A percentile compares a stretch with the other conserved stretches of the same genome.
phyloP scores from a whole-genome alignment of 2,797 vertebrate genomes.

The Lepidocolaptes lacrymiger region DNA sequence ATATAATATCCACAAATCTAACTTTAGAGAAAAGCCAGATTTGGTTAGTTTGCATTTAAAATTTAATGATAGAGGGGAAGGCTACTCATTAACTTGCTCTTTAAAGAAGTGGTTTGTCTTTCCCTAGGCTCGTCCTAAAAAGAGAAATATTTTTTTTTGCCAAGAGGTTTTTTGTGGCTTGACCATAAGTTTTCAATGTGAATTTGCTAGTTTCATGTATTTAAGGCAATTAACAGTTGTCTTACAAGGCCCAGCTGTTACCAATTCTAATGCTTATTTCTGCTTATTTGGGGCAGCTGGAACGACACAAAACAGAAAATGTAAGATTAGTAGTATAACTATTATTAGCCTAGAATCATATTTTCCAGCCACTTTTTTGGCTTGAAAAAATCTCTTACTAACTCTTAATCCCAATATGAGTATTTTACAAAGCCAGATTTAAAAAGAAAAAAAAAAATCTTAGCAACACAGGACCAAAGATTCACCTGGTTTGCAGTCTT shows the following conservation, averaged over 20 bases:
- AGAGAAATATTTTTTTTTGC: background rate
- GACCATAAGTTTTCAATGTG: background rate
- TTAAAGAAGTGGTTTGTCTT: constrained; percentile 26
- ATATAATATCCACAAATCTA: background rate
- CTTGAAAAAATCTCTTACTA: background rate
- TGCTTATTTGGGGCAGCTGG: constrained; percentile 1
- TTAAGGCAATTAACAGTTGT: constrained; percentile 18
- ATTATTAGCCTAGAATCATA: background rate
- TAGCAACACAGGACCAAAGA: background rate
- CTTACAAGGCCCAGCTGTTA: background rate
- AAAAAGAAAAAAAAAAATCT: background rate
- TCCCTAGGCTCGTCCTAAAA: background rate
- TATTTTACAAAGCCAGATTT: background rate
- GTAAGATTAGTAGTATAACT: background rate
- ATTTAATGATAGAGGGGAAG: background rate
- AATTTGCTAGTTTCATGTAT: background rate
- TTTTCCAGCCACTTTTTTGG: background rate
- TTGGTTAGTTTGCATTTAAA: background rate
- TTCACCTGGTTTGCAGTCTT: background rate
- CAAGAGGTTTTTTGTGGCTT: background rate
- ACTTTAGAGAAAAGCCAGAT: background rate
- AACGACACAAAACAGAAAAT: background rate
- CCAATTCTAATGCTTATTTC: background rate
- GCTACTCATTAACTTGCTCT: background rate
- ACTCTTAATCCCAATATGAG: background rate